phyloP scores from a whole-genome alignment of 2,797 vertebrate genomes.

The Coregonus ussuriensis region DNA sequence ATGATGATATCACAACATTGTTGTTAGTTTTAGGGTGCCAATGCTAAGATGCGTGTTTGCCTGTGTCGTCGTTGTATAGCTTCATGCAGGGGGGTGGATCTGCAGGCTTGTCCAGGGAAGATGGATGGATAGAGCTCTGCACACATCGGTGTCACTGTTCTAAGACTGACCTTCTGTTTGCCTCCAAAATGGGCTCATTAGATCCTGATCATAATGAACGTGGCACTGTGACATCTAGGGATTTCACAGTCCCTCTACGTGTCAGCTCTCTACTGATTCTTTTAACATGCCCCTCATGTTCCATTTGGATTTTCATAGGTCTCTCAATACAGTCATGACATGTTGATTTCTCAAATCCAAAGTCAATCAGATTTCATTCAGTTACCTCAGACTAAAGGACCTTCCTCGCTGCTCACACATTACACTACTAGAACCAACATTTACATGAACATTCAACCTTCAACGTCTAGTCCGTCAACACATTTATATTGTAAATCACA shows the following conservation, averaged over 20 bases:
- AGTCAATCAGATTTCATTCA: slow-evolving; percentile 36
- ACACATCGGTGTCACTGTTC: slow-evolving; percentile 62
- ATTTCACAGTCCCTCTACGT: slow-evolving; percentile 60
- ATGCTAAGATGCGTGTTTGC: slow-evolving; percentile 11
- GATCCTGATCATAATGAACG: slow-evolving; percentile 61
- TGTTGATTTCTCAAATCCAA: slow-evolving; percentile 42
- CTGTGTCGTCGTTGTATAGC: slow-evolving; percentile 24
- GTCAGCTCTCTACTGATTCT: slow-evolving; percentile 55
- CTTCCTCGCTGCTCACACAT: slow-evolving; percentile 13
- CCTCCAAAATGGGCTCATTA: slow-evolving; percentile 66
- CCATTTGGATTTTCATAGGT: slow-evolving; percentile 60
- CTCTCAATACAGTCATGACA: slow-evolving; percentile 34
- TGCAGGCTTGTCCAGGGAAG: slow-evolving; percentile 27
- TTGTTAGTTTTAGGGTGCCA: background rate
- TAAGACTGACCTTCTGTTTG: slow-evolving; percentile 40
- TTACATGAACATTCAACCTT: slow-evolving; percentile 18
- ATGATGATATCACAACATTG: background rate
- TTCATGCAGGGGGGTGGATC: slow-evolving; percentile 26
- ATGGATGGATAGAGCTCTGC: slow-evolving; percentile 43
- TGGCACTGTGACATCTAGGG: slow-evolving; percentile 66
- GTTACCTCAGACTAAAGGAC: slow-evolving; percentile 1
- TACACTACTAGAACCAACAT: background rate
- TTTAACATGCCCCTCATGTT: slow-evolving; percentile 75
- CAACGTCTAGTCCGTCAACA: slow-evolving; percentile 3
- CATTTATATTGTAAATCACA: background rate